Evolutionary conservation across 2,113 vertebrate genomes (phyloP).

Genomic region (Stictonetta naevosa): DNA sequence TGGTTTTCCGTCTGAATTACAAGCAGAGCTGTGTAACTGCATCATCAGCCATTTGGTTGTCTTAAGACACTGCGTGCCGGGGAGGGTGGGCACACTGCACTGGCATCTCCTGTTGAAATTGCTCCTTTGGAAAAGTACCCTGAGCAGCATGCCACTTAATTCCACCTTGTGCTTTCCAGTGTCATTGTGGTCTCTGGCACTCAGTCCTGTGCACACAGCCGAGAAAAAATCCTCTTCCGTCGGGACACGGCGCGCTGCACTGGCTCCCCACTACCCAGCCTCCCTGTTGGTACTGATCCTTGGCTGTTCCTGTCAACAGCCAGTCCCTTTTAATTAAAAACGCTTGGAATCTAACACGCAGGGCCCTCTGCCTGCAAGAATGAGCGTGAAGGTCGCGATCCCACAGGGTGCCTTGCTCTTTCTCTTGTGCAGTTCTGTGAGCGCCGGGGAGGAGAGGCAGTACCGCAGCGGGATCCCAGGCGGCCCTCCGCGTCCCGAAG

Average conservation of each 20-base stretch:
- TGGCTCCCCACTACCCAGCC: not conserved
- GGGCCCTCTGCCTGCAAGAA: not conserved
- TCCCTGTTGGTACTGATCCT: accelerated
- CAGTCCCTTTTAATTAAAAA: not conserved
- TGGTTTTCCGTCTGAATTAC: not conserved
- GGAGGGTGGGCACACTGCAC: not conserved
- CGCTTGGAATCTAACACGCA: not conserved
- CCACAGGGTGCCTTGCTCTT: not conserved
- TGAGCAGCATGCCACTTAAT: accelerated
- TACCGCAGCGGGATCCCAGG: not conserved
- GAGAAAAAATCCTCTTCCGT: accelerated
- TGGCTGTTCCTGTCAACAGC: not conserved
- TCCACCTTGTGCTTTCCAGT: not conserved
- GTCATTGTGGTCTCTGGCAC: not conserved
- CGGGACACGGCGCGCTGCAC: accelerated
- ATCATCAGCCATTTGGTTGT: not conserved
- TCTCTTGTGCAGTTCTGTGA: not conserved
- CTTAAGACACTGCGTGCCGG: not conserved
- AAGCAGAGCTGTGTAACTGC: not conserved
- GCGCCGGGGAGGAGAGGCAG: not conserved
- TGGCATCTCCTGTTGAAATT: not conserved
- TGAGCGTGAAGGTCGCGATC: not conserved
- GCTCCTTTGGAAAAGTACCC: not conserved
- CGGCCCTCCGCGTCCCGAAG: not conserved
- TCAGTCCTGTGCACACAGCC: accelerated